Evolutionary conservation across 2,113 vertebrate species (phyloP), one percentile per base, ranked within the genome.

Genomic region (Lepus timidus): DNA sequence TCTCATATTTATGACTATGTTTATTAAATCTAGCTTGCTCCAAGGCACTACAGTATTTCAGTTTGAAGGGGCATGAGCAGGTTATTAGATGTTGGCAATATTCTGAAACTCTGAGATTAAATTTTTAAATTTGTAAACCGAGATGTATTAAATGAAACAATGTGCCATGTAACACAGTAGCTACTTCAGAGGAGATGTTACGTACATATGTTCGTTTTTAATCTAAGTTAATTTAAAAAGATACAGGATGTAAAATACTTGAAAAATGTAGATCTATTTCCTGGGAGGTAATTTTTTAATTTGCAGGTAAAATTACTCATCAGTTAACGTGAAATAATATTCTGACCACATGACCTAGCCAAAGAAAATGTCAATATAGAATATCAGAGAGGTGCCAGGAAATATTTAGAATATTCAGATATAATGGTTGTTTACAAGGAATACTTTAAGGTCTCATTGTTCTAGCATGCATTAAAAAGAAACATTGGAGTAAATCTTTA

Each of bases 221-320:
- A 81, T 29, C n/a, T 76, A 88, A 82, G 39, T 67, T 73, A 39
- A 73, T 74, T 92, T 86, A 83, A 39, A 79, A 86, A 64, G 71
- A 49, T 65, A 10, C 84, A 65, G 20, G 39, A 0, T 92, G 10
- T 85, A 96, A 95, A 78, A 85, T 27, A 79, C 85, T 94, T 82
- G 39, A 88, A 87, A 93, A 95, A 88, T 86, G 83, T 8, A 65
- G 25, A 67, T 93, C 96, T 6, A 93, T 16, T 82, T 94, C 44
- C 81, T 31, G 51, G 85, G 52, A 79, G 67, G 29, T 64, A 44
- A 67, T 61, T 95, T 95, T 91, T 6, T 92, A 84, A 92, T 88
- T 88, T 96, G 3, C 33, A 85, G 62, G 23, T 73, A 84, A 44
- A 91, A 65, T 71, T 94, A 71, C 27, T 36, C 68, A 52, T 23